Evolutionary conservation across 2,113 vertebrate genomes (phyloP), one percentile per base, ranked within the genome.

Genomic region (Felis chaus): DNA sequence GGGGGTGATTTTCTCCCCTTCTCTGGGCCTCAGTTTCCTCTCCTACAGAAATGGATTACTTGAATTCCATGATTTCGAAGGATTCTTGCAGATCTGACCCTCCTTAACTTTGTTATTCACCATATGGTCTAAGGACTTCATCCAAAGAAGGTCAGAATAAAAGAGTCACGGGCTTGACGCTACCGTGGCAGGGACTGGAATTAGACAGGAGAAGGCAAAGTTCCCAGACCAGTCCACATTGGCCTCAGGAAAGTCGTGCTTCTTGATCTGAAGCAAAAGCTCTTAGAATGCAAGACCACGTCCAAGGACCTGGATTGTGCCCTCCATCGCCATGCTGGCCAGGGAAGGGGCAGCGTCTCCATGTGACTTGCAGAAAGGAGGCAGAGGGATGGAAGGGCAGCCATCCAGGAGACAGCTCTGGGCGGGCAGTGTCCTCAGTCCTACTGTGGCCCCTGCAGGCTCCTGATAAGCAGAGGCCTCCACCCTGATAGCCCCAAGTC

Each of bases 381-480:
- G 66, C 66, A 87, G 45, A 87, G 80, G 61, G 80, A 65, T 66
- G 63, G 41, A 65, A 94, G 9, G 88, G 14, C 68, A 53, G 33
- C 53, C 41, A 80, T 18, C 15, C n/a, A 57, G 33, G 89, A 96
- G 82, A 76, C 31, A 82, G 88, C 41, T 57, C 36, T 86, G 48
- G 91, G 92, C 0, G 41, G 66, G 31, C 97, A 91, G 66, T 36
- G 21, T 89, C 76, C 33, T 83, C 50, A 78, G 66, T 63, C 90
- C 85, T 84, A 39, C 50, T 78, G 41, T 87, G 95, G 83, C 16
- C 39, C n/a, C 50, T 63, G 93, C 29, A 78, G 63, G 14, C 66
- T 94, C 65, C 27, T 88, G 98, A 98, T 98, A 98, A 96, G 87
- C 92, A 90, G 80, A 90, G 12, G 90, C 21, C 65, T 31, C 95